Evolutionary conservation across 2,888 invertebrate species (phyloP).

Genomic region (Entomobrya multifasciata): DNA sequence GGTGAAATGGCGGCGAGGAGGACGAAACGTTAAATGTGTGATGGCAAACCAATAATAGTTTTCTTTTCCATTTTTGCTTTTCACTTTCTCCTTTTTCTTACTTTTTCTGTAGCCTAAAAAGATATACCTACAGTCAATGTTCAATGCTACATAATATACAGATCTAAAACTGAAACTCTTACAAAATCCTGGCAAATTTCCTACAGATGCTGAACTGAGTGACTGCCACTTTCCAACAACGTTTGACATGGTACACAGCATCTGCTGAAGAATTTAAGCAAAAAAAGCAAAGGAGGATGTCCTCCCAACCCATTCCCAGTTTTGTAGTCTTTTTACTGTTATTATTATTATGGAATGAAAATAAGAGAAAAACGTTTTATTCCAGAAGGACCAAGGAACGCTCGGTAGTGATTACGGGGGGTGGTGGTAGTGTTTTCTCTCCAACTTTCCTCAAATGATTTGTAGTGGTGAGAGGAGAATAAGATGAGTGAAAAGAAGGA

Average conservation of each 20-base stretch:
- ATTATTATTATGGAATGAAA: slow-evolving; percentile 57
- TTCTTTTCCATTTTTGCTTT: background rate
- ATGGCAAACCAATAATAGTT: slow-evolving; percentile 48
- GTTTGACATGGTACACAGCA: slow-evolving; percentile 48
- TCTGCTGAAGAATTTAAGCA: slow-evolving; percentile 1
- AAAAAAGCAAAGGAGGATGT: slow-evolving; percentile 25
- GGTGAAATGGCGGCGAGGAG: too few relatives aligned
- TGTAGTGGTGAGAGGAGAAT: slow-evolving; percentile 17
- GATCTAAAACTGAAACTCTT: too few relatives aligned
- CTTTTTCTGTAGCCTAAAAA: background rate
- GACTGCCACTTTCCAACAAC: slow-evolving; percentile 26
- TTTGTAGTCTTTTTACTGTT: slow-evolving; percentile 53
- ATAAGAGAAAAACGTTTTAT: slow-evolving; percentile 44
- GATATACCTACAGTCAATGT: background rate
- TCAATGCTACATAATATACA: too few relatives aligned
- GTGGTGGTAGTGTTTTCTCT: background rate
- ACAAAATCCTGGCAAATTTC: slow-evolving; percentile 55
- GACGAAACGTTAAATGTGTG: too few relatives aligned
- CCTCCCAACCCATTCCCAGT: slow-evolving; percentile 18
- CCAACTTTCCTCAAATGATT: slow-evolving; percentile 51
- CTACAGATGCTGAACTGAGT: slow-evolving; percentile 50
- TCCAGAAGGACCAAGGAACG: slow-evolving; percentile 5
- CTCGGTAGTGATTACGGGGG: background rate
- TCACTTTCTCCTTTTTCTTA: background rate
- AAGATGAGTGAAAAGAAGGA: background rate